A percentile compares a stretch with the other conserved stretches of the same genome.
Conservation (phyloP, 2,888 invertebrate genomes). For the Rapana venosa region DNA sequence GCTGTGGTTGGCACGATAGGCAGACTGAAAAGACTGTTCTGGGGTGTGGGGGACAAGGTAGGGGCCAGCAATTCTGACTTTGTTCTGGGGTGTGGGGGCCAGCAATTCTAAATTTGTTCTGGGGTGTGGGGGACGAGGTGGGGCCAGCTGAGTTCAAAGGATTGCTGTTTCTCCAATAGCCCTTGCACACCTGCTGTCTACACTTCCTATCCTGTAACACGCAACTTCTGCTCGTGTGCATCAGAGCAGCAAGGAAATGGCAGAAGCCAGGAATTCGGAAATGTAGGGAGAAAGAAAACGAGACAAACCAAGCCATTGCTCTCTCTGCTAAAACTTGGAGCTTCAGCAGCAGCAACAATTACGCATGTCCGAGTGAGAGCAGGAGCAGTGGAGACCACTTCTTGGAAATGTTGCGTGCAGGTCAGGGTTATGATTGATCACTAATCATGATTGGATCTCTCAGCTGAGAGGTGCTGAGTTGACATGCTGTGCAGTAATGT, state of each 20-base stretch:
- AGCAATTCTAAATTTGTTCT: too few species aligned
- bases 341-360: background rate
- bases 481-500: background rate
- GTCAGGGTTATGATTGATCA: background rate
- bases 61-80: too few species aligned
- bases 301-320: too few species aligned
- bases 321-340: background rate
- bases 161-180: background rate
- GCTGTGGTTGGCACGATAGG: too few species aligned
- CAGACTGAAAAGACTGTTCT: too few species aligned
- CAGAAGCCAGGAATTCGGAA: background rate
- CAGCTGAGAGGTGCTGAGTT: background rate
- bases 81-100: background rate
- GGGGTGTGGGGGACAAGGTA: too few species aligned
- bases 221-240: background rate
- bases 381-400: background rate
- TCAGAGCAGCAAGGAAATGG: background rate
- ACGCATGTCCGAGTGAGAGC: background rate
- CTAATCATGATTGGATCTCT: background rate
- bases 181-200: background rate
- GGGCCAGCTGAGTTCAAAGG: background rate
- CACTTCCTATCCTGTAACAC: background rate
- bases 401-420: background rate
- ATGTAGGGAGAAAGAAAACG: background rate
- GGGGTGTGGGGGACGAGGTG: background rate